Conservation (phyloP, 2,113 vertebrate genomes). For the Leptobrachium ailaonicum region DNA sequence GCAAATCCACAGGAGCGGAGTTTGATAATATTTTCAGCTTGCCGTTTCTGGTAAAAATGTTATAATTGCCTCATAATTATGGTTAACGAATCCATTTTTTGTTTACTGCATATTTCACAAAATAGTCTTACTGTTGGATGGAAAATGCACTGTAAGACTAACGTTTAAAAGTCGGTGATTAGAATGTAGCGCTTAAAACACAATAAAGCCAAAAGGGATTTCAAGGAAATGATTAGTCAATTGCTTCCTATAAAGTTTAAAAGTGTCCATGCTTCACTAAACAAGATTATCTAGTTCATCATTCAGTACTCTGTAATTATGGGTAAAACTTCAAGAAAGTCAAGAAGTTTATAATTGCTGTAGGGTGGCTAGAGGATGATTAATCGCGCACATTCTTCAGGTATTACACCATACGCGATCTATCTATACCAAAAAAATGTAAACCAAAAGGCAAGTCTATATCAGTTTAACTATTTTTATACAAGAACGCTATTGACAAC, state of each 20-base stretch:
- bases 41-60: too few species aligned
- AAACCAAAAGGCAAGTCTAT: neutral
- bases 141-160: too few species aligned
- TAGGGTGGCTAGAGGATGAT: conserved; percentile 26
- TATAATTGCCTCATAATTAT: too few species aligned
- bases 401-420: conserved; percentile 23
- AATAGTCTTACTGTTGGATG: too few species aligned
- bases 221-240: conserved; percentile 1
- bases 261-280: conserved; percentile 23
- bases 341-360: conserved; percentile 29
- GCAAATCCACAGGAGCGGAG: too few species aligned
- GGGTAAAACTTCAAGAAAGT: conserved; percentile 11
- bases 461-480: too few species aligned
- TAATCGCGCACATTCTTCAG: conserved; percentile 30
- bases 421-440: neutral
- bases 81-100: too few species aligned
- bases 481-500: too few species aligned
- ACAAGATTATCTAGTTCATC: conserved; percentile 35
- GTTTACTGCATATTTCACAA: too few species aligned
- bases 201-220: neutral
- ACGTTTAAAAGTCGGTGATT: neutral
- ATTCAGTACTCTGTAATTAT: conserved; percentile 32
- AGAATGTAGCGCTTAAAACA: neutral
- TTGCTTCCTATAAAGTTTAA: conserved; percentile 22
- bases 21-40: too few species aligned